A percentile compares a stretch with the other conserved stretches of the same genome.
These are phyloP conservation scores for Amiota mariae DNA, from an alignment of 2,888 invertebrate species.

Conservation along the genomic window DNA sequence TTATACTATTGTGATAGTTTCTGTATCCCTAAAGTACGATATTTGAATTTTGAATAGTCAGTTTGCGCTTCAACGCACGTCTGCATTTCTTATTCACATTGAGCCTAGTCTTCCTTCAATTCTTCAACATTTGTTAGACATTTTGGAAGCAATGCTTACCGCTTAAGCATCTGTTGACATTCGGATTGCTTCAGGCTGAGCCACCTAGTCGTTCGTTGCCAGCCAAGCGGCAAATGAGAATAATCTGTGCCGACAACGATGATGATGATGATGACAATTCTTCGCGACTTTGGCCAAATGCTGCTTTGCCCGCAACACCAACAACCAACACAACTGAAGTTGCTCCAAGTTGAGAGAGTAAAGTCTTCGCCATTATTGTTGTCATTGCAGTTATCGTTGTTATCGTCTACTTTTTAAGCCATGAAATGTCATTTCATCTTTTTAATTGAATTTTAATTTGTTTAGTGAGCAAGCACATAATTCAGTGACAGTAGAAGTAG, in stretches of 20 bases:
- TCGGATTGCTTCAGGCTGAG: neutral
- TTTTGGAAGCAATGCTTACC: too few species aligned
- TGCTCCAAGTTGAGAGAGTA: neutral
- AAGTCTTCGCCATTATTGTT: constrained; percentile 11
- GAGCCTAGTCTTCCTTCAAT: neutral
- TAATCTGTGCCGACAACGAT: neutral
- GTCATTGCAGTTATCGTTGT: neutral
- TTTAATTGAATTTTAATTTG: constrained; percentile 72
- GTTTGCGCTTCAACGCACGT: neutral
- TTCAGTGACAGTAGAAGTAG: constrained; percentile 3
- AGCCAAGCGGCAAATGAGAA: constrained; percentile 26
- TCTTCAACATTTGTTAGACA: too few species aligned
- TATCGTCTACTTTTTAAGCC: constrained; percentile 47
- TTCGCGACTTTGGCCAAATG: neutral
- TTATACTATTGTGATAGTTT: too few species aligned
- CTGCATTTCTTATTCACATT: neutral
- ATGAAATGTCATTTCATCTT: constrained; percentile 70
- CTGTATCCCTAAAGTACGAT: too few species aligned
- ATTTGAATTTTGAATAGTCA: too few species aligned
- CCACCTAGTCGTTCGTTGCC: neutral
- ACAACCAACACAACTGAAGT: neutral
- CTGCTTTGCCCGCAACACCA: too few species aligned
- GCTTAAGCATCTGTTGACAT: too few species aligned
- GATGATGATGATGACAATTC: too few species aligned
- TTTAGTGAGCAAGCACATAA: constrained; percentile 57